Base-by-base conservation (phyloP, 2,888 invertebrate species). In the Pediacus dermestoides region DNA sequence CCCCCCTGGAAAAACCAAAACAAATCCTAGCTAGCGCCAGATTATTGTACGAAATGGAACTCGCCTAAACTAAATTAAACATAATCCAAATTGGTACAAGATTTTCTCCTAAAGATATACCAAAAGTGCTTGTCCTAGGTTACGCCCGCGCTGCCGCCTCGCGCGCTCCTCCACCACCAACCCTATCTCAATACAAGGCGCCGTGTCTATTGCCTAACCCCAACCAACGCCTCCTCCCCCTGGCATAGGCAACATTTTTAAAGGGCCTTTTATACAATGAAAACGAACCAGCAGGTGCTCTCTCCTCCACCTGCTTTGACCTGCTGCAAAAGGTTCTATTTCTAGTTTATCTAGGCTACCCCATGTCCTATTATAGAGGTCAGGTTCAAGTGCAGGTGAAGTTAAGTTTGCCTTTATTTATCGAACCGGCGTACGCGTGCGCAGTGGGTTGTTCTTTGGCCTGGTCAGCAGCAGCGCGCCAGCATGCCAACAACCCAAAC, bases 351-450 rank as follows among this genome's bases (percentile, higher is more conserved):
- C 61, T 64, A 62, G 64, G 62, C 57, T 62, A 62, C 60, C 61
- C 60, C 52, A 48, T 46, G 52, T 44, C 53, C 60, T 58, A 61
- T 67, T 65, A 61, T 66, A 64, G 68, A 64, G 68, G 69, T 68
- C 69, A 70, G 68, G 69, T 68, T 70, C 69, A 70, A 70, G 69
- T 67, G 64, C 68, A 68, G 66, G 65, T 68, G 67, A 61, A 64
- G 58, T 52, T 53, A 48, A 50, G 50, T 28, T 28, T 43, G 39
- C 48, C 51, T 53, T 58, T 53, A 53, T 55, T 43, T 58, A 57
- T 57, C 48, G 54, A 53, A 49, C 48, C 44, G 40, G 37, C 39
- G 36, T 52, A 56, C 61, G 63, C 60, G 44, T 59, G 62, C 61
- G 60, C 44, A 33, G 27, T 43, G 31, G 27, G 26, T 4, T 7